Percentiles rank a stretch among this genome's conserved stretches.
Conservation (phyloP, 2,797 vertebrate genomes). For the Mionectes olivaceus region DNA sequence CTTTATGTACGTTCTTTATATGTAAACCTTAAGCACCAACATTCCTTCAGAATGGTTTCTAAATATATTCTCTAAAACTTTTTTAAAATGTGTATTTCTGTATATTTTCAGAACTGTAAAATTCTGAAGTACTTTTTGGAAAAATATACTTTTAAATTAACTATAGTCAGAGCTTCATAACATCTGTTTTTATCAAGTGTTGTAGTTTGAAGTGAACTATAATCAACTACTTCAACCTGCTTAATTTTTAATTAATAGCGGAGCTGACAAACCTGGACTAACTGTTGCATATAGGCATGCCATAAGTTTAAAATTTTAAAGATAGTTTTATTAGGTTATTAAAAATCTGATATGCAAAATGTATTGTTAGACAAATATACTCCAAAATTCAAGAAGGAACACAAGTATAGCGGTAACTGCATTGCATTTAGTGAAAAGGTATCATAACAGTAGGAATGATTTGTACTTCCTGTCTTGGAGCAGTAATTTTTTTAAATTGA, state of each 20-base stretch:
- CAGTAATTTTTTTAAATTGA: background rate
- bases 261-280: background rate
- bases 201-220: background rate
- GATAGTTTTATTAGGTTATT: background rate
- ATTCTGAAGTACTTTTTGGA: background rate
- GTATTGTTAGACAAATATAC: background rate
- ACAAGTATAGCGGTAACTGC: background rate
- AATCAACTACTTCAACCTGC: background rate
- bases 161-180: background rate
- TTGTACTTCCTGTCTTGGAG: background rate
- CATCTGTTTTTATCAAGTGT: background rate
- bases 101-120: background rate
- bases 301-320: background rate
- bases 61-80: background rate
- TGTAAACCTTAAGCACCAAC: background rate
- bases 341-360: background rate
- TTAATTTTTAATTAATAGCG: background rate
- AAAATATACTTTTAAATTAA: background rate
- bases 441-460: background rate
- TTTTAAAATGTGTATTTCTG: background rate
- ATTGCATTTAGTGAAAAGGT: background rate
- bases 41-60: background rate
- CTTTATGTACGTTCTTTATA: background rate
- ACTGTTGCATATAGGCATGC: background rate
- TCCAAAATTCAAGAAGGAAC: background rate